A percentile compares a stretch with the other conserved stretches of the same genome.
Evolutionary conservation across 2,113 vertebrate genomes (phyloP).

Genomic region (Bubalus kerabau): DNA sequence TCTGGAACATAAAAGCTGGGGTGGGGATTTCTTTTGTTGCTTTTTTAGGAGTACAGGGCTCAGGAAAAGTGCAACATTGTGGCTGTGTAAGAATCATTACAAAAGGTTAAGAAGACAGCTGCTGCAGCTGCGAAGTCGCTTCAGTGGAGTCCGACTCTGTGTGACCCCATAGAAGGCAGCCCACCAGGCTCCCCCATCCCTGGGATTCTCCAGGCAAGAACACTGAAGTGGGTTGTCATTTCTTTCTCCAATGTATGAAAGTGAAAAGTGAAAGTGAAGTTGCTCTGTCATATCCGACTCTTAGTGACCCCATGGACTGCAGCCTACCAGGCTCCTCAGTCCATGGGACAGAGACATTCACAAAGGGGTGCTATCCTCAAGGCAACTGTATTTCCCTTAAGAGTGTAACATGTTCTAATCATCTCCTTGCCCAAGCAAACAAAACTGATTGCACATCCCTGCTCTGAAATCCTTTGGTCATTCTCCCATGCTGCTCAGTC

Average conservation of each 20-base stretch:
- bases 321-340: no score
- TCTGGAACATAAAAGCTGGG: neutral
- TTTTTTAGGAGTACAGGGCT: neutral
- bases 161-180: no score
- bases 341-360: neutral
- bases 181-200: no score
- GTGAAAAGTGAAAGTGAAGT: no score
- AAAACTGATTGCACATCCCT: neutral
- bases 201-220: no score
- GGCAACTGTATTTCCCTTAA: neutral
- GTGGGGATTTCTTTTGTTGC: neutral
- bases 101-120: neutral
- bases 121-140: no score
- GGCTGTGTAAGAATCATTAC: neutral
- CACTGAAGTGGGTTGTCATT: no score
- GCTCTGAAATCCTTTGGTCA: neutral
- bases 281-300: no score
- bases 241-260: no score
- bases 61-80: neutral
- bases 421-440: neutral
- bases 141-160: no score
- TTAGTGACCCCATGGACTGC: no score
- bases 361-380: neutral
- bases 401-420: neutral
- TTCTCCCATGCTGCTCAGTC: neutral